A percentile compares a stretch with the other conserved stretches of the same genome.
Conservation (phyloP, 2,888 invertebrate genomes). For the Lysandra coridon region DNA sequence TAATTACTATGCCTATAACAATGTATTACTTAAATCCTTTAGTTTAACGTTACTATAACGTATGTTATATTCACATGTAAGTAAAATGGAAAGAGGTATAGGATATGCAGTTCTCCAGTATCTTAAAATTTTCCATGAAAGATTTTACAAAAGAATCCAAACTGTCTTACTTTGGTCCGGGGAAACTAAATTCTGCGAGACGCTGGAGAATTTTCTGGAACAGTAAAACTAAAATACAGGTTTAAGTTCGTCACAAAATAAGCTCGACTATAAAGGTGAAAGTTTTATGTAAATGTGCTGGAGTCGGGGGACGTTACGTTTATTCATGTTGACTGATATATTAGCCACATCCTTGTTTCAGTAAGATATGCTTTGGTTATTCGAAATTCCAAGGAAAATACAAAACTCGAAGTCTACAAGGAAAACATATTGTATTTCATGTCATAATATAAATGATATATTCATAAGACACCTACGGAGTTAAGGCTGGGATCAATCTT, state of each 20-base stretch:
- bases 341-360: neutral
- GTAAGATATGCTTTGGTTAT: conserved; percentile 15
- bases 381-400: too few relatives aligned
- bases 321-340: conserved; percentile 23
- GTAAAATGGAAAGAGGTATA: neutral
- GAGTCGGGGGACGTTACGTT: conserved; percentile 2
- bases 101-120: too few relatives aligned
- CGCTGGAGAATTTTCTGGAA: conserved; percentile 21
- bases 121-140: neutral
- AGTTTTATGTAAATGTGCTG: conserved; percentile 27
- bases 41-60: neutral
- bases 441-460: too few relatives aligned
- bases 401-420: too few relatives aligned
- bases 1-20: too few relatives aligned
- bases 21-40: too few relatives aligned
- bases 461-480: too few relatives aligned
- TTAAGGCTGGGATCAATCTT: too few relatives aligned
- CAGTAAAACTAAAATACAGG: conserved; percentile 26
- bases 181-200: conserved; percentile 17
- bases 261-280: conserved; percentile 29
- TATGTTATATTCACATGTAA: neutral
- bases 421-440: too few relatives aligned
- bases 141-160: neutral
- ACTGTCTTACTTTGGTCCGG: neutral
- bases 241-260: conserved; percentile 30